Evolutionary conservation across 64 coral and sea anemone species (phyloP), one percentile per base, ranked within the genome.

Genomic region (Montipora foliosa): DNA sequence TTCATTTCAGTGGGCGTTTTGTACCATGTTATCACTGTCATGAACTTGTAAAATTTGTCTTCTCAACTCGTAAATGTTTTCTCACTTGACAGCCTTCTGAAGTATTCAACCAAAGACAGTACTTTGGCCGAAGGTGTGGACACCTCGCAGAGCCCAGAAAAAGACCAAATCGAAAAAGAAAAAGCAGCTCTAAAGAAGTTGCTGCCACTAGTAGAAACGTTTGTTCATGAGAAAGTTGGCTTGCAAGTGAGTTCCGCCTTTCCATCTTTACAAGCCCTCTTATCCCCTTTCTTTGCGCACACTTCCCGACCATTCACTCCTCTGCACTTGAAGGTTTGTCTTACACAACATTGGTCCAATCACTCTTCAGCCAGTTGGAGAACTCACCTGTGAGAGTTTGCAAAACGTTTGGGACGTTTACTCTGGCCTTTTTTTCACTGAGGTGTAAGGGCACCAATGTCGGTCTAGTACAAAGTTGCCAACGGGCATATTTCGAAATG

Each of bases 71-170:
- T 37, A 3, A 75, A 47, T 25, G 14, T 74, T 57, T 75, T 11
- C 5, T 57, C 53, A 57, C 67, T 59, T 64, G 0, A 20, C 74
- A 99, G 97, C 58, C 73, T 96, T 67, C 70, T 99, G 66, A 96
- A 91, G 49, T 99, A 89, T 87, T 91, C 92, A n/a, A 99, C 97
- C 47, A 93, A 89, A 52, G 89, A 96, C 66, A 99, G 94, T 76
- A 96, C 91, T 3, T n/a, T 99, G 67, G 92, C 72, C 75, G 87
- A 93, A 45, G 92, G 92, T 64, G 60, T 94, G 4, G 97, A 99
- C 71, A 69, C 49, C 2, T 87, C 82, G 5, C 97, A 96, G 84
- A 76, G 80, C 15, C 89, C 95, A 49, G 97, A 99, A 22, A 99
- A 99, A 89, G 97, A 96, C 62, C 3, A 92, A 16, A 20, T 92